Evolutionary conservation across 2,797 vertebrate genomes (phyloP).

Genomic region (Masticophis lateralis): DNA sequence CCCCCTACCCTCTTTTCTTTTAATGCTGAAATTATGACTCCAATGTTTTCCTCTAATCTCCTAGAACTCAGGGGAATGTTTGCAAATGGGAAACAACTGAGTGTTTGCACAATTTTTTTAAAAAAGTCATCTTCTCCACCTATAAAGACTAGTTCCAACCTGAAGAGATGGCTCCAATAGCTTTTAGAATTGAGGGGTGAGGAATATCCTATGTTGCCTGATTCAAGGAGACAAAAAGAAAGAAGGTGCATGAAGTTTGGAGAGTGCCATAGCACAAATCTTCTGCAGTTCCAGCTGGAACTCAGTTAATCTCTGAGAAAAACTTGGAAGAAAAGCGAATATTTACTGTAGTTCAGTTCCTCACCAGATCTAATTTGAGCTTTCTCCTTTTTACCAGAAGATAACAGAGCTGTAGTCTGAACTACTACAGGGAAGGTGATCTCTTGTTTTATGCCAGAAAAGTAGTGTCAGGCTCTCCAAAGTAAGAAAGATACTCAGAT

Average conservation of each 20-base stretch:
- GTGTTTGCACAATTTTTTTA: background rate
- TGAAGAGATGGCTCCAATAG: background rate
- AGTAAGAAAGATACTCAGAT: too few relatives aligned
- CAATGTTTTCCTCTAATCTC: background rate
- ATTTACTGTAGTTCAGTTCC: background rate
- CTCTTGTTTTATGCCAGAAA: background rate
- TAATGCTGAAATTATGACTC: conserved; percentile 11
- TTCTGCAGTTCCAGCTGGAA: background rate
- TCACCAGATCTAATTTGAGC: background rate
- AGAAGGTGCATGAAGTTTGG: background rate
- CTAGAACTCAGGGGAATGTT: background rate
- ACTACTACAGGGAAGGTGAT: background rate
- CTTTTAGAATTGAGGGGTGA: background rate
- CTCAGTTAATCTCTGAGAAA: background rate
- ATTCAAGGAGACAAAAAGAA: background rate
- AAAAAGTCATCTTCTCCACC: background rate
- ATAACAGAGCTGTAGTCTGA: background rate
- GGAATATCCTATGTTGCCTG: background rate
- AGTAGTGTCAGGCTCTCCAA: too few relatives aligned
- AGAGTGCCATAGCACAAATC: background rate
- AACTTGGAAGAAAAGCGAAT: background rate
- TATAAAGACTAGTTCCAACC: background rate
- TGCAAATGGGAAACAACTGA: conserved; percentile 2
- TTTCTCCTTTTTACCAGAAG: background rate
- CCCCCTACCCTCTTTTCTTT: background rate